Evolutionary conservation across 2,113 vertebrate species (phyloP).

Genomic region (Apus apus): DNA sequence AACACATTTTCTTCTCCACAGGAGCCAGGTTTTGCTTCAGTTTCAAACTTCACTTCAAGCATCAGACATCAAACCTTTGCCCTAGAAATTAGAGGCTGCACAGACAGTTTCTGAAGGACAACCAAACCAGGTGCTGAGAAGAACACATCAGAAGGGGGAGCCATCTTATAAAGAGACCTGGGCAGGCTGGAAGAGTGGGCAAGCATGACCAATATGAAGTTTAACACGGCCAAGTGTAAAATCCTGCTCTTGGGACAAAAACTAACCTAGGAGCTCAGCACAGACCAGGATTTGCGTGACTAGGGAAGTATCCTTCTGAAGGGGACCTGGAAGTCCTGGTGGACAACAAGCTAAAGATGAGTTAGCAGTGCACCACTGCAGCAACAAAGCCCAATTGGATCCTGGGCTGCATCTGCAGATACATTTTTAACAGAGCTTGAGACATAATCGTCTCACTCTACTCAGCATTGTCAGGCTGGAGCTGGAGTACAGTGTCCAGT

Average conservation of each 20-base stretch:
- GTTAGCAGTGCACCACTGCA: neutral
- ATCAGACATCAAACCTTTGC: no score
- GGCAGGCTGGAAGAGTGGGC: neutral
- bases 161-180: no score
- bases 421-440: neutral
- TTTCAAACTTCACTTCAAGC: no score
- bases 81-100: no score
- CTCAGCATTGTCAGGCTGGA: neutral
- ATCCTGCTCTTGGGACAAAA: neutral
- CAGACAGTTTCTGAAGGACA: no score
- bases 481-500: neutral
- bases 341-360: neutral
- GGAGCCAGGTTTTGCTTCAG: constrained; percentile 3
- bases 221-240: neutral
- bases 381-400: neutral
- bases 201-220: neutral
- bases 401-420: neutral
- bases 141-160: rapidly evolving
- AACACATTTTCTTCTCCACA: constrained; percentile 48
- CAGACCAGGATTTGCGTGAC: neutral
- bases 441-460: neutral
- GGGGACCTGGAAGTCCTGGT: neutral
- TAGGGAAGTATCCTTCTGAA: neutral
- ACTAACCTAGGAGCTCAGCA: neutral
- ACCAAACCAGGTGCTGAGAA: neutral